Evolutionary conservation across 1,140 invertebrate species (phyloP).

Genomic region (Drosophila rhopaloa): DNA sequence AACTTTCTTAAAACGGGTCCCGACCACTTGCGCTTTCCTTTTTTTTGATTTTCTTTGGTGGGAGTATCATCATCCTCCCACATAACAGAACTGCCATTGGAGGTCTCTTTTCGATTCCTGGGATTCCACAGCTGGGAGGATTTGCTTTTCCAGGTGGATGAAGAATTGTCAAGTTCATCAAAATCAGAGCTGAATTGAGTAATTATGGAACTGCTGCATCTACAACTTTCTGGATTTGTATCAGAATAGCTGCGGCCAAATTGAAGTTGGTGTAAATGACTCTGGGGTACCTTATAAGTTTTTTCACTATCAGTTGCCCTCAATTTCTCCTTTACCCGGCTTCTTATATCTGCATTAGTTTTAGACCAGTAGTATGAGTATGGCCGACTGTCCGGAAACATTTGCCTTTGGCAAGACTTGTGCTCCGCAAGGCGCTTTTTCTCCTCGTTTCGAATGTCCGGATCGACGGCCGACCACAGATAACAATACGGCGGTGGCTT

Average conservation of each 20-base stretch:
- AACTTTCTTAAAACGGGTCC: not conserved
- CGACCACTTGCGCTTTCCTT: not conserved
- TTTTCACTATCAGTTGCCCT: not conserved
- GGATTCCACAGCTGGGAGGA: too few species aligned
- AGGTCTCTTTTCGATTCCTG: not conserved
- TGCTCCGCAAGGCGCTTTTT: conserved; percentile 8
- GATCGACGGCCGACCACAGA: conserved; percentile 25
- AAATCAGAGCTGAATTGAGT: not conserved
- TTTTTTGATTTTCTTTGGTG: not conserved
- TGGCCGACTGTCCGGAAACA: not conserved
- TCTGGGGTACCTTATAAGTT: not conserved
- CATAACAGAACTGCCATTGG: not conserved
- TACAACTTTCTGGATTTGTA: not conserved
- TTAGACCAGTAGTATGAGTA: conserved; percentile 5
- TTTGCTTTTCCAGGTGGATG: too few species aligned
- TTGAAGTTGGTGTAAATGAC: not conserved
- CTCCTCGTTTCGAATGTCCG: conserved; percentile 12
- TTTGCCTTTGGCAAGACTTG: not conserved
- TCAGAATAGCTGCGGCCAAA: not conserved
- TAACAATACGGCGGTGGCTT: conserved; percentile 28
- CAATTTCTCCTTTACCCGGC: not conserved
- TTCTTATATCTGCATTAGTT: not conserved
- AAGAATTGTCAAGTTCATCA: not conserved
- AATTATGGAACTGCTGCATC: not conserved
- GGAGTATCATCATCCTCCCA: not conserved